A percentile compares a stretch with the other conserved stretches of the same genome.
Evolutionary conservation across 2,797 vertebrate species (phyloP).

Genomic region (Cuculus canorus): DNA sequence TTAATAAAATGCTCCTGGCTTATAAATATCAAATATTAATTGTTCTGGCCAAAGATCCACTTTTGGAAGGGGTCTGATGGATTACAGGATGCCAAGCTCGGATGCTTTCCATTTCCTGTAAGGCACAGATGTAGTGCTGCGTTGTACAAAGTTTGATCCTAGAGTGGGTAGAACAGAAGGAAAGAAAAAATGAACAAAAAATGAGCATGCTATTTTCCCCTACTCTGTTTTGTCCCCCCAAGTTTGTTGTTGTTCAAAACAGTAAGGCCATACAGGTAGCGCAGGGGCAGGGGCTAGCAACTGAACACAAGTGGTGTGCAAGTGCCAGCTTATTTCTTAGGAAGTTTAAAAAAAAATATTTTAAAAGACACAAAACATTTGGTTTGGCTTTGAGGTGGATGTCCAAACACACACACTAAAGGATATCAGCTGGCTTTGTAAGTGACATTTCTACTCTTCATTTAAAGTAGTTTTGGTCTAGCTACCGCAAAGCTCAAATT

Average conservation of each 20-base stretch:
- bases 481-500: background rate
- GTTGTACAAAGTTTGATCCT: conserved; percentile 91
- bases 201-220: background rate
- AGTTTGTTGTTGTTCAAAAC: background rate
- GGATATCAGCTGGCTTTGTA: background rate
- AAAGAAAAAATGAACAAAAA: background rate
- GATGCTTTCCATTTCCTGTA: conserved; percentile 85
- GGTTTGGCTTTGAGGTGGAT: background rate
- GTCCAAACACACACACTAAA: background rate
- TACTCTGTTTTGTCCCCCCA: background rate
- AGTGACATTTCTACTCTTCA: background rate
- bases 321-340: background rate
- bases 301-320: background rate
- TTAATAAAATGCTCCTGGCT: conserved; percentile 22
- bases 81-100: conserved; percentile 85
- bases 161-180: conserved; percentile 11
- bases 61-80: conserved; percentile 90
- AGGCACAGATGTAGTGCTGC: conserved; percentile 87
- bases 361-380: background rate
- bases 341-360: background rate
- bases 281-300: background rate
- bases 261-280: background rate
- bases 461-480: background rate
- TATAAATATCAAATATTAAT: conserved; percentile 67
- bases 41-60: conserved; percentile 88